Evolutionary conservation across 2,797 vertebrate species (phyloP), one percentile per base, ranked within the genome.

Genomic region (Fistularia tabacaria): DNA sequence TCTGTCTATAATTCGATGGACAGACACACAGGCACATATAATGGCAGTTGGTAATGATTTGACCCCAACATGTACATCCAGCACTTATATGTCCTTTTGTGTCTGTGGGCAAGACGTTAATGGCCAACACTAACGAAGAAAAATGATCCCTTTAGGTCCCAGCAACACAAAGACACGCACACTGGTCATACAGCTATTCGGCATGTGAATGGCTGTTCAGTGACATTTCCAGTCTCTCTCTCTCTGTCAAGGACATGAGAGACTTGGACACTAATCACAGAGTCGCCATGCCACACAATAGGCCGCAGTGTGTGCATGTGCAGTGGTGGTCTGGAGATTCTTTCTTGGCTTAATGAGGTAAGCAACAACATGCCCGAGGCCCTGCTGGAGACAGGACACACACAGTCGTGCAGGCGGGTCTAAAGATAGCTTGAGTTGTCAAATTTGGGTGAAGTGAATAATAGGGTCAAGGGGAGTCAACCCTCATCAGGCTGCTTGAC

Each of bases 301-400:
- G 77, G 47, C 62, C 52, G 48, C 67, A 71, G 56, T 65, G 66
- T 62, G 69, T 70, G 68, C 62, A 60, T 55, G 63, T 53, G 52
- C 56, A 48, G 11, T 79, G 79, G 82, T 84, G 86, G 81, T 86
- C 84, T 88, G 83, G 71, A 38, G 14, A 74, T 73, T 85, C 78
- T 84, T 83, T 83, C 71, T 80, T 63, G 75, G 68, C 59, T 59
- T 88, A 85, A 88, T 85, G 86, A 85, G 72, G 81, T 76, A 83
- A 88, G 85, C 85, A 88, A 88, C 82, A 87, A 87, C 83, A 88
- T 51, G 85, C 86, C 86, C 42, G 41, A 54, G 80, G 86, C 73
- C 59, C 59, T 59, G 64, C 50, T 73, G 78, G 78, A 85, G 81
- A 85, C 82, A 81, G 79, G 74, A 81, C 76, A 62, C 54, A 67